Evolutionary conservation across 2,797 vertebrate species (phyloP), one percentile per base, ranked within the genome.

Genomic region (Phylloscopus collybita): DNA sequence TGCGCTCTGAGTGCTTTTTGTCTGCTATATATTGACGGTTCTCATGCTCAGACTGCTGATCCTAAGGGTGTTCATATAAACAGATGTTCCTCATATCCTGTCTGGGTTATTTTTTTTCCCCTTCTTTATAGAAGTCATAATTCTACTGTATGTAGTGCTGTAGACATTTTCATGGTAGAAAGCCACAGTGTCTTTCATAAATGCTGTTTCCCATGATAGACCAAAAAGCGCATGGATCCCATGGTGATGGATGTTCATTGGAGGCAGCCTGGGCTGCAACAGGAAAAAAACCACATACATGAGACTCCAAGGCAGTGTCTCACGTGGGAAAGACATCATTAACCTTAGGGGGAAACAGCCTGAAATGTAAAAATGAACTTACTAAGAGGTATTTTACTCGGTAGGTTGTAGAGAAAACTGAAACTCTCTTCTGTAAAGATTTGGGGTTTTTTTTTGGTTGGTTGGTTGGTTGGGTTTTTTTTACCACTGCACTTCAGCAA

Each of bases 41-140:
- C 78, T 95, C 75, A 51, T 93, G 69, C 93, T 91, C 87, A 88
- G 86, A 50, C 83, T 80, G 82, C 32, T 67, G 73, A 93, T 95
- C 94, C 95, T 89, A 75, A 84, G 82, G 59, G 83, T 93, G 87
- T 91, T 96, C 95, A 88, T 79, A 16, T 73, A 94, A 95, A 95
- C 91, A 93, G 90, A 88, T 96, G 87, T 97, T 95, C 87, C 51
- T 94, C 88, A 71, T 67, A 91, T 65, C 79, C 65, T 95, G 82
- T 64, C 91, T 67, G 51, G 79, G 54, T 74, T 88, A 25, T 93
- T 76, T 96, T 95, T 94, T 94, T 83, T 47, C 47, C 71, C 85
- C 86, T 94, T 94, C 95, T 94, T 94, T 94, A 91, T 93, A 62
- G 69, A 74, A 95, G 91, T 88, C 67, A 10, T 97, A 97, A 96